A percentile compares a stretch with the other conserved stretches of the same genome.
These are phyloP conservation scores for Discoglossus pictus DNA, from an alignment of 2,797 vertebrate species.

Conservation along the genomic window DNA sequence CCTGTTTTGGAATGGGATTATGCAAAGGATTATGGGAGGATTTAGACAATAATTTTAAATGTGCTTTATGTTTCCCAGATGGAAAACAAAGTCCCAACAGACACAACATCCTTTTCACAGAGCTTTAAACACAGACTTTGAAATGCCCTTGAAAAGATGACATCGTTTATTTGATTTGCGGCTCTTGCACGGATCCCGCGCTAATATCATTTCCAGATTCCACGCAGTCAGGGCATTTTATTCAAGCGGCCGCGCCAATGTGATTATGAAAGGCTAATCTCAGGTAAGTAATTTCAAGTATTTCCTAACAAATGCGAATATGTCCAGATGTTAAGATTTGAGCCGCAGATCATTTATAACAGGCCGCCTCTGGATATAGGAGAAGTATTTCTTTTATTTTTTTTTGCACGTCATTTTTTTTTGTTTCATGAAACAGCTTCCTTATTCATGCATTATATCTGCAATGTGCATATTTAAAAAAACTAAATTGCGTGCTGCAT, in stretches of 20 bases:
- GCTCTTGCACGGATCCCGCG: background rate
- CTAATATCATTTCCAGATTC: constrained; percentile 32
- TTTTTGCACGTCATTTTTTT: too few relatives aligned
- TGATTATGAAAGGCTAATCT: constrained; percentile 27
- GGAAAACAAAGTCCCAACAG: constrained; percentile 17
- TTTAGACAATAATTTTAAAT: constrained; percentile 33
- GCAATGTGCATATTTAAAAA: too few relatives aligned
- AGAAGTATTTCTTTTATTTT: background rate
- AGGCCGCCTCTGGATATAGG: background rate
- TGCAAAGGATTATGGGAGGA: constrained; percentile 14
- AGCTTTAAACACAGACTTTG: background rate
- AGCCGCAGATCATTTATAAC: constrained; percentile 13
- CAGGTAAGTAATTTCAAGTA: constrained; percentile 40
- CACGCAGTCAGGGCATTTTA: background rate
- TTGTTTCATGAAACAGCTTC: too few relatives aligned
- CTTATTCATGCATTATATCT: too few relatives aligned
- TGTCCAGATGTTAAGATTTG: constrained; percentile 27
- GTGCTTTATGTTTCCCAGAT: constrained; percentile 41
- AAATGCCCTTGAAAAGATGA: constrained; percentile 28
- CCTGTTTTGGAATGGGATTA: constrained; percentile 1
- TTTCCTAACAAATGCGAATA: constrained; percentile 19
- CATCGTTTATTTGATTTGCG: constrained; percentile 27
- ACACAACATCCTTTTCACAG: constrained; percentile 10
- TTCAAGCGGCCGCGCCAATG: constrained; percentile 16
- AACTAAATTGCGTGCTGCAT: too few relatives aligned